phyloP scores from a whole-genome alignment of 2,888 invertebrate genomes.

The Metalampra italica region DNA sequence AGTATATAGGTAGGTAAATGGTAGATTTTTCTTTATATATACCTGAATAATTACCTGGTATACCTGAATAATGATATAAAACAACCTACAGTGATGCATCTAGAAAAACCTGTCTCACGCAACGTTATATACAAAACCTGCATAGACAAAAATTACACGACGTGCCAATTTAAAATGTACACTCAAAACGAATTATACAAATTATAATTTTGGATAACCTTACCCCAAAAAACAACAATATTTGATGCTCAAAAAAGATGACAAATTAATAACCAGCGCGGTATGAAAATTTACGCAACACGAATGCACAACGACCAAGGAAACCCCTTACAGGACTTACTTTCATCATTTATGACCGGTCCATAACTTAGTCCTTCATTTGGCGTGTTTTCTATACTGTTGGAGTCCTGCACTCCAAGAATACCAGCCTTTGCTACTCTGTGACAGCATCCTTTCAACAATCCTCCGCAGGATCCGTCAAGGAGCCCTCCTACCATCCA shows the following conservation, averaged over 20 bases:
- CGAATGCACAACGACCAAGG: slow-evolving; percentile 2
- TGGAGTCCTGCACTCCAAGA: slow-evolving; percentile 81
- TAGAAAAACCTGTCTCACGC: background rate
- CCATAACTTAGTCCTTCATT: slow-evolving; percentile 83
- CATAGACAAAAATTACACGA: background rate
- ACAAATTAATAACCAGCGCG: too few relatives aligned
- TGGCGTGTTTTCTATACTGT: slow-evolving; percentile 80
- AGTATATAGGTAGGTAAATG: too few relatives aligned
- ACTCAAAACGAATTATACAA: too few relatives aligned
- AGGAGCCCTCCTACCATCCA: slow-evolving; percentile 93
- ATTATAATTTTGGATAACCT: too few relatives aligned
- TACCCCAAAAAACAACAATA: too few relatives aligned
- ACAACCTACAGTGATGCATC: too few relatives aligned
- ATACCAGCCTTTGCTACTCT: slow-evolving; percentile 83
- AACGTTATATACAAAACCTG: background rate
- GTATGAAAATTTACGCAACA: slow-evolving; percentile 34
- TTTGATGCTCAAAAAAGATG: background rate
- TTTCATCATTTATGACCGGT: slow-evolving; percentile 87
- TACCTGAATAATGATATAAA: too few relatives aligned
- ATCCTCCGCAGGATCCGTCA: slow-evolving; percentile 89
- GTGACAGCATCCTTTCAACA: slow-evolving; percentile 92
- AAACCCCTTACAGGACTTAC: slow-evolving; percentile 75
- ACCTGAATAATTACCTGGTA: too few relatives aligned
- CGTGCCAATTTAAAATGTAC: background rate
- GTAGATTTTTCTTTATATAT: too few relatives aligned